Base-by-base conservation (phyloP, 2,888 invertebrate species). In the Cheilosia vulpina region DNA sequence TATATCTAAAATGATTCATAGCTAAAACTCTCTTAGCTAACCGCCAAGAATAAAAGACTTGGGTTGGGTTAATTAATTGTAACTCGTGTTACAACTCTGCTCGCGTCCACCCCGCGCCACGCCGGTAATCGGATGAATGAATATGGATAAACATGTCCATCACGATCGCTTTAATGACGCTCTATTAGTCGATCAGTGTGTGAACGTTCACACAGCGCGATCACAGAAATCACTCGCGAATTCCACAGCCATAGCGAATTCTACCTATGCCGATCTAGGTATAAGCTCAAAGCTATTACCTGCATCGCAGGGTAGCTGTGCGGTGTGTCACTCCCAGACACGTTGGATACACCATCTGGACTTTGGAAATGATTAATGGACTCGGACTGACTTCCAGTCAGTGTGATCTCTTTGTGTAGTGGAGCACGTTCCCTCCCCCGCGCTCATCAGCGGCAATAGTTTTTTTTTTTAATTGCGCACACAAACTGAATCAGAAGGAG, bases 11-110 rank as follows among this genome's bases (percentile, higher is more conserved):
- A 55, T 80, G 80, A 84, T 60, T 80, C 84, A 84, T 55, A 58
- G 47, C 31, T 38, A 45, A 31, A 69, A 68, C 52, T 45, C 52
- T 31, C 73, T 84, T 63, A 75, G 63, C 69, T 50, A 84, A 80
- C 24, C 31, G 41, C 65, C 65, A 68, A 75, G 65, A 80, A 84
- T 75, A 75, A 76, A 76, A 80, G 47, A 47, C 58, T 43, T 38
- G 84, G 84, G 84, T 84, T 84, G 84, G 84, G 84, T 84, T 75
- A 69, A 69, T 75, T 73, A 80, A 80, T 80, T 80, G 69, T 65
- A 80, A 75, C 52, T 73, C 60, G 66, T 66, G 72, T 65, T 47
- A 50, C 57, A 50, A 53, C 38, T 13, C 4, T 0, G 11, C 50
- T 27, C 4, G 41, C n/a, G 27, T 58, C 27, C 27, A 52, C 34